A percentile compares a stretch with the other conserved stretches of the same genome.
Conservation (phyloP, 2,113 vertebrate species). For the Pseudorectes ferrugineus region DNA sequence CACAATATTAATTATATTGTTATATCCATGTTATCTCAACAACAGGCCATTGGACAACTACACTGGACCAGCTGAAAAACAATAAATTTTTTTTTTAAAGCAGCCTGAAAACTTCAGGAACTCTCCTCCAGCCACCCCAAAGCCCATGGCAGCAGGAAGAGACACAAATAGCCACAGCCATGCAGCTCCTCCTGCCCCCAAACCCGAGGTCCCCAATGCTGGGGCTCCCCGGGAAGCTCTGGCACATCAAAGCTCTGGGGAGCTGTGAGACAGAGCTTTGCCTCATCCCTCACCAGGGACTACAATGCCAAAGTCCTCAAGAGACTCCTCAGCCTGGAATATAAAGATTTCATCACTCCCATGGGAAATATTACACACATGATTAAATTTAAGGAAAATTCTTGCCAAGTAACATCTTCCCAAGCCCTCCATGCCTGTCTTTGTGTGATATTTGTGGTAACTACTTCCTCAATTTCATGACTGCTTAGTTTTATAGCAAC, state of each 20-base stretch:
- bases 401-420: not conserved
- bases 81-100: fast-evolving
- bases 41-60: fast-evolving
- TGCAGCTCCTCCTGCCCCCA: not conserved
- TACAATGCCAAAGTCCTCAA: not conserved
- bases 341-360: not conserved
- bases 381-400: not conserved
- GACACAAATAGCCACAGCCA: not conserved
- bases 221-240: not conserved
- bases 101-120: not conserved
- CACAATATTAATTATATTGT: too few relatives aligned
- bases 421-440: not conserved
- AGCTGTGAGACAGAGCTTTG: not conserved
- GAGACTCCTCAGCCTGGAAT: not conserved
- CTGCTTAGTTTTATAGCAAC: not conserved
- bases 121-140: not conserved
- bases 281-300: not conserved
- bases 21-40: not conserved
- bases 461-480: not conserved
- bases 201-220: fast-evolving
- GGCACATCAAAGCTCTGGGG: not conserved
- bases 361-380: not conserved
- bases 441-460: not conserved
- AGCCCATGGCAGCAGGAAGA: not conserved
- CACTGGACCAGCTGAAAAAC: not conserved